A percentile compares a stretch with the other conserved stretches of the same genome.
phyloP scores from a whole-genome alignment of 2,113 vertebrate genomes.

The Cyanoliseus patagonus region DNA sequence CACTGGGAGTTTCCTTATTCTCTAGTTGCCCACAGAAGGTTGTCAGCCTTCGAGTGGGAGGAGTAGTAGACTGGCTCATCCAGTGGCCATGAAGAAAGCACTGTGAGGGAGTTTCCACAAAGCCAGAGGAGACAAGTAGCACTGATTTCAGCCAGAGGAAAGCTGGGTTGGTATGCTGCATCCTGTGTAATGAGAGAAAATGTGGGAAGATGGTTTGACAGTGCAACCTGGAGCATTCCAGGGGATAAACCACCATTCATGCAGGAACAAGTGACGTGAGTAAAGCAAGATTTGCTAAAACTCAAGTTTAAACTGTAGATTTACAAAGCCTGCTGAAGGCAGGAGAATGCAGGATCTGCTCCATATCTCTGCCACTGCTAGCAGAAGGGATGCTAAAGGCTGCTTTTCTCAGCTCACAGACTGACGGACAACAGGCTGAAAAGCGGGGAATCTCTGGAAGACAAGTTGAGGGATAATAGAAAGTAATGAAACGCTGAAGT shows the following conservation, averaged over 20 bases:
- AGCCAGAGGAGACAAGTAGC: not conserved
- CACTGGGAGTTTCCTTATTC: not conserved
- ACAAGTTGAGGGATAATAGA: not conserved
- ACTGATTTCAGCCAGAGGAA: not conserved
- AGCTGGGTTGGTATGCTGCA: not conserved
- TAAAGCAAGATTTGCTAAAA: not conserved
- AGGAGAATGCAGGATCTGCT: not conserved
- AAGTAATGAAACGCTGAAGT: not conserved
- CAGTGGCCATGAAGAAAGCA: constrained; percentile 7
- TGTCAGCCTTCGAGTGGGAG: constrained; percentile 2
- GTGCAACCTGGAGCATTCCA: not conserved
- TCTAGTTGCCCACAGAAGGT: not conserved
- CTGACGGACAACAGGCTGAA: too few relatives aligned
- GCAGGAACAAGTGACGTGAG: not conserved
- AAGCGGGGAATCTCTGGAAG: not conserved
- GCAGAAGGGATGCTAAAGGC: not conserved
- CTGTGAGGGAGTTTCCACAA: not conserved
- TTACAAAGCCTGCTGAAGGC: not conserved
- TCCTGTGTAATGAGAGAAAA: not conserved
- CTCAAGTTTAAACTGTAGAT: not conserved
- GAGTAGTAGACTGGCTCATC: constrained; percentile 16
- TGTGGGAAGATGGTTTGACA: not conserved
- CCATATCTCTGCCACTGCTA: not conserved
- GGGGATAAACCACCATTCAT: not conserved
- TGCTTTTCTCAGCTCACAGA: not conserved